Evolutionary conservation across 2,888 invertebrate species (phyloP), one percentile per base, ranked within the genome.

Genomic region (Heliconius erato): DNA sequence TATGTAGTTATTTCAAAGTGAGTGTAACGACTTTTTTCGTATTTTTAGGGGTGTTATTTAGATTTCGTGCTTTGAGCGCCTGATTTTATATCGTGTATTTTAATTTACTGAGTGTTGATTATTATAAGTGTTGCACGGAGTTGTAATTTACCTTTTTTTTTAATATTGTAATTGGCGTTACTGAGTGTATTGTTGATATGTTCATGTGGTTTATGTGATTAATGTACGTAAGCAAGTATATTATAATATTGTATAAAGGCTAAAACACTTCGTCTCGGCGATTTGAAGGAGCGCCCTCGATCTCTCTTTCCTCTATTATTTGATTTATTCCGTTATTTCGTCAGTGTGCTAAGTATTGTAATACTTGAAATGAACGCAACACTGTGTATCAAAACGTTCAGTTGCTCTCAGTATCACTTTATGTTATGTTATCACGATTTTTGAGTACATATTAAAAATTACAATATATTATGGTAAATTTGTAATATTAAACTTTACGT

Each of bases 41-140:
- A 89, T 88, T 54, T 90, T 90, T 90, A 87, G 90, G 88, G 89
- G 89, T 91, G 91, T 93, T 93, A 89, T 90, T 91, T 90, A 90
- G 90, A 91, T 90, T 91, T 92, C 91, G 95, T 94, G 95, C 95
- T 95, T 88, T 92, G 91, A 95, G 95, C 94, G 94, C 92, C 94
- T 93, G 92, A 91, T 91, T 93, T 92, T 92, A 90, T 93, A 92
- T 91, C 89, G 89, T 91, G 89, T 93, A 93, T 92, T 92, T 92
- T 92, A 90, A 88, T 92, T 92, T 89, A 91, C 88, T 84, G 91
- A 91, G 91, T 91, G 91, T 92, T 92, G 89, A 90, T 89, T 91
- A 91, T 91, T 91, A 86, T 89, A 89, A 91, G 90, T 91, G 91
- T 93, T 93, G 92, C 91, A 92, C 88, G 92, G 90, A 93, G 91